Evolutionary conservation across 92 coral and sea anemone species (phyloP).

Genomic region (Palythoa heliodiscus): DNA sequence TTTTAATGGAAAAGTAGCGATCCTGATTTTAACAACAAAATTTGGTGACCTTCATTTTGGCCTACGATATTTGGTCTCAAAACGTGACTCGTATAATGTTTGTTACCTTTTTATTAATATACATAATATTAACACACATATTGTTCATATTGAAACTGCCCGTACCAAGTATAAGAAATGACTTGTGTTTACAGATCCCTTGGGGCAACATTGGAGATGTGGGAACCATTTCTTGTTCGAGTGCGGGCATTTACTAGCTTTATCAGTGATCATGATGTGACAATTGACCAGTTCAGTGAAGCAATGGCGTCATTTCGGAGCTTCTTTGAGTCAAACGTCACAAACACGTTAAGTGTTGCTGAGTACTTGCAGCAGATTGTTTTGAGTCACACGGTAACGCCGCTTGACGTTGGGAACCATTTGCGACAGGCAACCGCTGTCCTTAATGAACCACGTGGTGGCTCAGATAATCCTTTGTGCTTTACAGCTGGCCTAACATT

Average conservation of each 20-base stretch:
- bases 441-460: conserved; percentile 85
- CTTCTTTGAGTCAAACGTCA: conserved; percentile 94
- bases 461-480: conserved; percentile 93
- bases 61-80: not conserved
- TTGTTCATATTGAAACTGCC: not conserved
- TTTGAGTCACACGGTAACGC: conserved; percentile 55
- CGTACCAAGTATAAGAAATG: not conserved
- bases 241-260: conserved; percentile 71
- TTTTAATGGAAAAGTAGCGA: not conserved
- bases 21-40: not conserved
- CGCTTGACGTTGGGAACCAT: conserved; percentile 65
- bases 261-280: conserved; percentile 61
- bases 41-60: not conserved
- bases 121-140: too few species aligned
- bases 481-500: conserved; percentile 94
- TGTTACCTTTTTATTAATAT: too few species aligned
- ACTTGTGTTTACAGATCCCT: conserved; percentile 50
- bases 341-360: conserved; percentile 83
- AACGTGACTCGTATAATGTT: not conserved
- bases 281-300: conserved; percentile 74
- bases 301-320: conserved; percentile 80
- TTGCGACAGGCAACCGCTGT: conserved; percentile 84
- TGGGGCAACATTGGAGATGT: conserved; percentile 76
- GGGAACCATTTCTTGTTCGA: conserved; percentile 94
- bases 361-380: conserved; percentile 80